Evolutionary conservation across 1,140 invertebrate species (phyloP).

Genomic region (Geopemphigus sp.): DNA sequence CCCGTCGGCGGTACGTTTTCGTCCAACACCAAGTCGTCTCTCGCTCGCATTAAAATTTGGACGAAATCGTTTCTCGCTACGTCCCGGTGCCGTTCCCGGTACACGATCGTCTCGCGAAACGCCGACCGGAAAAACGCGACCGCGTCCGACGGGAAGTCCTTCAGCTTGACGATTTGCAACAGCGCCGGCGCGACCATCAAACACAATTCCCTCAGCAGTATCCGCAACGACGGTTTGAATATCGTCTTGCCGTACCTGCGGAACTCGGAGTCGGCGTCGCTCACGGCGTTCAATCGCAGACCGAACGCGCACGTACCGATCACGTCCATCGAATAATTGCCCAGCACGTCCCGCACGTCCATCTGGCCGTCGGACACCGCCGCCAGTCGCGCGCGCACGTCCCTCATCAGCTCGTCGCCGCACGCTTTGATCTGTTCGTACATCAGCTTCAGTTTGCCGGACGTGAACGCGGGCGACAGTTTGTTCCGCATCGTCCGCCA

Average conservation of each 20-base stretch:
- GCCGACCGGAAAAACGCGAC: not conserved
- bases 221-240: not conserved
- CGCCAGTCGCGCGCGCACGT: not conserved
- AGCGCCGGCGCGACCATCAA: not conserved
- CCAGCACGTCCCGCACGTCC: not conserved
- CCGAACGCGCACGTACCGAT: not conserved
- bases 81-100: not conserved
- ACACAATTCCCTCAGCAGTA: not conserved
- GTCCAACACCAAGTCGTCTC: not conserved
- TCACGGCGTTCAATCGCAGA: not conserved
- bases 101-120: not conserved
- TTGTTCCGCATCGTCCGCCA: slow-evolving; percentile 62
- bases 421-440: slow-evolving; percentile 53
- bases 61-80: not conserved
- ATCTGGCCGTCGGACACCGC: not conserved
- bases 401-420: not conserved
- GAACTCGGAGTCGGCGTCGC: not conserved
- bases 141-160: not conserved
- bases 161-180: not conserved
- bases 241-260: not conserved
- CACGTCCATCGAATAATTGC: not conserved
- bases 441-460: slow-evolving; percentile 62
- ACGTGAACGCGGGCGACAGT: slow-evolving; percentile 61
- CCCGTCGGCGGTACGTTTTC: no score
- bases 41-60: not conserved